Evolutionary conservation across 2,113 vertebrate genomes (phyloP).

Genomic region (Ammodytes marinus): DNA sequence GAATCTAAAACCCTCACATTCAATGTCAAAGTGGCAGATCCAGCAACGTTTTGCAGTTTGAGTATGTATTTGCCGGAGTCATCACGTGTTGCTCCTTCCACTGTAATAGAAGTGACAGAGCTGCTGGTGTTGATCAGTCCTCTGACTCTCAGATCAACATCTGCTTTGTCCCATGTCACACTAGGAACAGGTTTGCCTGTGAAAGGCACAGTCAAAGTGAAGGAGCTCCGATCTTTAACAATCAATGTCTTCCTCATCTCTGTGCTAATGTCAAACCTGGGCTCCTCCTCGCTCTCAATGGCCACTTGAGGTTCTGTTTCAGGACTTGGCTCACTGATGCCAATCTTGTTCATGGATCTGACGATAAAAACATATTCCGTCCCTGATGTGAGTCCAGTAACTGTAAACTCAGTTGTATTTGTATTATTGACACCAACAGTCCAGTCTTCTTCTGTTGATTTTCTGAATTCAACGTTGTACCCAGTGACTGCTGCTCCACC

Average conservation of each 20-base stretch:
- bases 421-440: conserved; percentile 88
- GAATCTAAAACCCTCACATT: conserved; percentile 96
- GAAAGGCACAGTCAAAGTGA: conserved; percentile 94
- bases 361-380: conserved; percentile 93
- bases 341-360: conserved; percentile 94
- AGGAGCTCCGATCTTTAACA: conserved; percentile 93
- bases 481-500: conserved; percentile 93
- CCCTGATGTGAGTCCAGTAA: conserved; percentile 89
- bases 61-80: conserved; percentile 96
- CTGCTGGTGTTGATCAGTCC: conserved; percentile 92
- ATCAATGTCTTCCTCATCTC: conserved; percentile 95
- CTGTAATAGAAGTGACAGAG: conserved; percentile 84
- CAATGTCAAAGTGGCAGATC: conserved; percentile 90
- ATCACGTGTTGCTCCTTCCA: conserved; percentile 93
- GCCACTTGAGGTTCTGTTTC: conserved; percentile 90
- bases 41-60: conserved; percentile 92
- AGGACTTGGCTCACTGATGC: conserved; percentile 93
- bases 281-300: conserved; percentile 96
- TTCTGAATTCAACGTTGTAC: conserved; percentile 94
- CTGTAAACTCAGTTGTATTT: conserved; percentile 92
- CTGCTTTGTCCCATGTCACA: conserved; percentile 94
- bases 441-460: conserved; percentile 92
- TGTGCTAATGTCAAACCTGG: conserved; percentile 91
- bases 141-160: conserved; percentile 92
- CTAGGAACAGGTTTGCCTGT: conserved; percentile 93